These are phyloP conservation scores for Dryobates pubescens DNA, from an alignment of 2,797 vertebrate genomes.

Conservation along the genomic window DNA sequence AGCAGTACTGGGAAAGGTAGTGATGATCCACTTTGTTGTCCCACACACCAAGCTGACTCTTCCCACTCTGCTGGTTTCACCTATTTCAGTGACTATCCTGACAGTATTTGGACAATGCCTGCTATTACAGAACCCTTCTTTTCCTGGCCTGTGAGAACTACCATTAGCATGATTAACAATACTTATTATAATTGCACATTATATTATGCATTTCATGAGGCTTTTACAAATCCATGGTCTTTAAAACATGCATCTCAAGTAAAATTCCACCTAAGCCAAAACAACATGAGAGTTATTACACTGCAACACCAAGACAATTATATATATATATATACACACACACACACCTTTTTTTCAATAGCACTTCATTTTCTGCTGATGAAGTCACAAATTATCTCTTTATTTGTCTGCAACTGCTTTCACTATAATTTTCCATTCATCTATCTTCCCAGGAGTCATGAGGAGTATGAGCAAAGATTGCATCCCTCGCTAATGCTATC, in stretches of 20 bases:
- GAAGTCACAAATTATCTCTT: neutral
- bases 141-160: neutral
- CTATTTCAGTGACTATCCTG: neutral
- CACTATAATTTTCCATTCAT: neutral
- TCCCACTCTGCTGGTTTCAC: neutral
- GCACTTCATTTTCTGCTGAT: neutral
- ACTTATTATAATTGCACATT: neutral
- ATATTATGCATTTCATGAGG: slow-evolving; percentile 1
- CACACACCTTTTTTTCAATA: neutral
- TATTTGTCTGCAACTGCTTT: neutral
- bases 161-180: slow-evolving; percentile 13
- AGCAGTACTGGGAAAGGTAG: neutral
- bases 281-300: neutral
- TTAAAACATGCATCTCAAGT: neutral
- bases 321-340: no score
- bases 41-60: neutral
- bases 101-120: neutral
- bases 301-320: neutral
- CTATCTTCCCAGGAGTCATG: neutral
- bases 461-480: neutral
- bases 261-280: neutral
- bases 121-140: neutral
- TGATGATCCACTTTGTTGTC: accelerated
- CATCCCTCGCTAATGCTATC: neutral
- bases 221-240: neutral